phyloP scores from a whole-genome alignment of 2,888 invertebrate genomes.

The Morinoia aosen region DNA sequence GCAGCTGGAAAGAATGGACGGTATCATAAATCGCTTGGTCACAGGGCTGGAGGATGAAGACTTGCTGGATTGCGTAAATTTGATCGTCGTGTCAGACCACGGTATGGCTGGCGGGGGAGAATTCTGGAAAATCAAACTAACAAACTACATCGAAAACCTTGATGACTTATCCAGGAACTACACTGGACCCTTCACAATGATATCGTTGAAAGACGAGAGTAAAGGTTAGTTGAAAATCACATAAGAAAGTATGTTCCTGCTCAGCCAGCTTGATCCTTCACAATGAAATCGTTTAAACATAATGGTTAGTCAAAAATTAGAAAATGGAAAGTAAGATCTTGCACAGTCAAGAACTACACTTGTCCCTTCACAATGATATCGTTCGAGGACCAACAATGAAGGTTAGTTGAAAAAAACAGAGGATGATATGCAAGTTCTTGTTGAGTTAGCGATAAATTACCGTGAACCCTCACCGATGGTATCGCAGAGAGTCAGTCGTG shows the following conservation, averaged over 20 bases:
- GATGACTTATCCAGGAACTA: conserved; percentile 56
- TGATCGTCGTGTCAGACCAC: conserved; percentile 70
- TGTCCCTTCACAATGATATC: conserved; percentile 59
- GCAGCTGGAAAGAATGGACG: conserved; percentile 68
- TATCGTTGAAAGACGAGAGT: conserved; percentile 59
- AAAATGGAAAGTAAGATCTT: neutral
- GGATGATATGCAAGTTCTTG: too few species aligned
- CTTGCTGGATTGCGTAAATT: conserved; percentile 69
- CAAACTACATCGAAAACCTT: conserved; percentile 60
- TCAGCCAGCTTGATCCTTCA: conserved; percentile 44
- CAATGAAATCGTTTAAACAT: conserved; percentile 58
- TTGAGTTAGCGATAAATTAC: too few species aligned
- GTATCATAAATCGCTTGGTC: conserved; percentile 69
- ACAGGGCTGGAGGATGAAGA: conserved; percentile 68
- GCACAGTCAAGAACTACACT: too few species aligned
- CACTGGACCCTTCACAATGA: conserved; percentile 62
- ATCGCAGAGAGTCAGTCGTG: too few species aligned
- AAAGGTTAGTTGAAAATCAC: conserved; percentile 54
- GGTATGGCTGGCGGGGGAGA: conserved; percentile 68
- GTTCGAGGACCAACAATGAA: conserved; percentile 57
- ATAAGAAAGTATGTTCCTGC: too few species aligned
- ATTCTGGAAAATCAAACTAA: conserved; percentile 58
- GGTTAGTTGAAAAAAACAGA: neutral
- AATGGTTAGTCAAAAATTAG: conserved; percentile 54
- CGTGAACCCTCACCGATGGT: too few species aligned